These are phyloP conservation scores for Hemistola chrysoprasaria DNA, from an alignment of 2,888 invertebrate species.

Conservation along the genomic window DNA sequence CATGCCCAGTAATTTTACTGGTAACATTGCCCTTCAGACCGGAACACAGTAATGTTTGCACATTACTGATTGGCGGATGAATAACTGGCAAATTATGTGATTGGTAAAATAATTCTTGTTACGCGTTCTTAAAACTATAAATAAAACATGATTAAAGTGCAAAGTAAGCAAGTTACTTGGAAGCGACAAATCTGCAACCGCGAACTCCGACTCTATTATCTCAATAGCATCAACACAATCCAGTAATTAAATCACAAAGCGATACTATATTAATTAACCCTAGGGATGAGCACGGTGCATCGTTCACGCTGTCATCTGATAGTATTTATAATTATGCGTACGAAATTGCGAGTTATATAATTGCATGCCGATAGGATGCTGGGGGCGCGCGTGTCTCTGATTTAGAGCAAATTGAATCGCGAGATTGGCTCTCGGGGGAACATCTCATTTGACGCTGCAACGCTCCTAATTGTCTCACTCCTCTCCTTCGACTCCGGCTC, in stretches of 20 bases:
- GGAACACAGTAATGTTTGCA: too few relatives aligned
- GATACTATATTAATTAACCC: slow-evolving; percentile 40
- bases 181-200: slow-evolving; percentile 4
- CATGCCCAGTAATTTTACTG: too few relatives aligned
- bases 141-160: neutral
- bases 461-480: slow-evolving; percentile 73
- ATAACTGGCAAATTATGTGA: too few relatives aligned
- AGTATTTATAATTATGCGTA: slow-evolving; percentile 51
- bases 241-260: slow-evolving; percentile 41
- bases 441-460: slow-evolving; percentile 75
- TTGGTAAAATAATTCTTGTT: too few relatives aligned
- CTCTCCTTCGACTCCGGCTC: slow-evolving; percentile 51
- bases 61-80: too few relatives aligned
- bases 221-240: slow-evolving; percentile 29
- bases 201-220: slow-evolving; percentile 15
- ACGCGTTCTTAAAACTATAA: too few relatives aligned
- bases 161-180: neutral
- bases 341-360: slow-evolving; percentile 45
- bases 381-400: slow-evolving; percentile 55
- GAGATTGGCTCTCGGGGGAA: slow-evolving; percentile 68
- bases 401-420: slow-evolving; percentile 76
- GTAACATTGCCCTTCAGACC: too few relatives aligned
- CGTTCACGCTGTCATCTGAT: slow-evolving; percentile 44
- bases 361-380: slow-evolving; percentile 39
- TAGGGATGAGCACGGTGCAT: slow-evolving; percentile 39